Conservation (phyloP, 2,888 invertebrate species). For the Leptinotarsa haldemani region DNA sequence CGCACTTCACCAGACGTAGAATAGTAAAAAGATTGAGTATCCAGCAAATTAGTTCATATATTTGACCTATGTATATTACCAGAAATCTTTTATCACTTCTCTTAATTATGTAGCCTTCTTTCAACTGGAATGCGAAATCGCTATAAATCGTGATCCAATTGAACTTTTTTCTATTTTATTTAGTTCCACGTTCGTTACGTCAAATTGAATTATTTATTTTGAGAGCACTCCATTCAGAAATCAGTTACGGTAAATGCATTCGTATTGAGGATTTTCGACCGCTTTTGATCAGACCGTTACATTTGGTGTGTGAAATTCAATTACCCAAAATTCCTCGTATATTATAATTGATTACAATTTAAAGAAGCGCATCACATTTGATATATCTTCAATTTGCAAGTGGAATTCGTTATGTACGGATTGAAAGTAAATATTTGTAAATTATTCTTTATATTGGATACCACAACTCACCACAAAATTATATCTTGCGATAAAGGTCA, state of each 20-base stretch:
- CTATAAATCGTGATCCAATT: neutral
- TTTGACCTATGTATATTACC: no score
- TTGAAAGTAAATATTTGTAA: no score
- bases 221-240: neutral
- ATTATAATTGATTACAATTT: neutral
- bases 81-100: no score
- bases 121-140: neutral
- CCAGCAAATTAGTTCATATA: no score
- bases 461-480: no score
- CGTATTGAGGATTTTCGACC: neutral
- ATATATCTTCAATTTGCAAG: neutral
- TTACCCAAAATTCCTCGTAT: neutral
- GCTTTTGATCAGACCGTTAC: constrained; percentile 1
- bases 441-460: no score
- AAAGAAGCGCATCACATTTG: neutral
- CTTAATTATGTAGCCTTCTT: no score
- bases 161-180: neutral
- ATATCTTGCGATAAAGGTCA: no score
- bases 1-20: no score
- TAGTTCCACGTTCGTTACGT: neutral
- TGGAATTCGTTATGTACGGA: no score
- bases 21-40: no score
- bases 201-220: neutral
- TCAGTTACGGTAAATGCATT: neutral
- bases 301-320: neutral